Evolutionary conservation across 2,888 invertebrate species (phyloP), one percentile per base, ranked within the genome.

Genomic region (Bursaphelenchus okinawaensis): DNA sequence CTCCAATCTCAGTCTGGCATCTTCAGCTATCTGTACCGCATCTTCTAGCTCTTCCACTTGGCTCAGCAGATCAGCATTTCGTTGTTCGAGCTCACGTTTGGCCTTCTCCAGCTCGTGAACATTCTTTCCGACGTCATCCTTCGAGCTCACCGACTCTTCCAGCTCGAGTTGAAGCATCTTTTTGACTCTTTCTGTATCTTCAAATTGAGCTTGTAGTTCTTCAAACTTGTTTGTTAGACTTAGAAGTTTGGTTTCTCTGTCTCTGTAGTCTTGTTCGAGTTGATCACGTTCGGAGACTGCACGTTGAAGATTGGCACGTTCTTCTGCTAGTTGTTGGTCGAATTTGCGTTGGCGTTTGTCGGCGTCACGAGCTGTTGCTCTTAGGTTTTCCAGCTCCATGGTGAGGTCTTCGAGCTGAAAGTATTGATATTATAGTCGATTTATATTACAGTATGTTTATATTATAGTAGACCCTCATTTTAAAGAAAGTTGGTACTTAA

Each of bases 291-390:
- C 93, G 51, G 91, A 40, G 23, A 61, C 88, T 9, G 91, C 90
- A 56, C 77, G 75, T 57, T 74, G 68, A 0, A 76, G 71, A 57
- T 72, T 71, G 61, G 72, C 71, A 78, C 88, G 87, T 78, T 89
- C 88, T 79, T 89, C 88, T 20, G 86, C 86, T 29, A 88, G 81
- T 64, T 87, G 85, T 83, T 95, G 93, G 83, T 99, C 98, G 83
- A 98, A 98, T 85, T 93, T 96, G 87, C 94, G 91, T 84, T 96
- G 95, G 82, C 92, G 93, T 88, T 98, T 98, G 84, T 98, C 98
- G 67, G 95, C 85, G 80, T 94, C 93, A 66, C 90, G 85, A 22
- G 84, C 84, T 84, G 93, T 92, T 31, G 90, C 89, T 62, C 93
- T 88, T 83, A 94, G 92, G 56, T 90, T 89, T 84, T 96, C 96